Evolutionary conservation across 1,140 invertebrate species (phyloP).

Genomic region (Platyura marginata): DNA sequence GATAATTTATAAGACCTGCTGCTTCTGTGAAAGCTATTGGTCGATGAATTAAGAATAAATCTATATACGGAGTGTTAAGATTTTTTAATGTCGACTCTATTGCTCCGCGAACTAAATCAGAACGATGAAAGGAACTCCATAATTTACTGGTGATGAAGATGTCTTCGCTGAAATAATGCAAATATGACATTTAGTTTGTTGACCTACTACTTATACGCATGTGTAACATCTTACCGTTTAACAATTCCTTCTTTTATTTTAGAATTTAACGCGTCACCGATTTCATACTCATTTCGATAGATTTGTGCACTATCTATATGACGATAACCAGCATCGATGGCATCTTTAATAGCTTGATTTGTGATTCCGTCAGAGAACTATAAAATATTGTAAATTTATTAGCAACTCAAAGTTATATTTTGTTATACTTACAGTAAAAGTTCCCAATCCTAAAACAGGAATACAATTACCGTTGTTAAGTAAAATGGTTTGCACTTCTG

Average conservation of each 20-base stretch:
- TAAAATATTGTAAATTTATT: constrained; percentile 8
- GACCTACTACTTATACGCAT: not conserved
- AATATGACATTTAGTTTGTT: not conserved
- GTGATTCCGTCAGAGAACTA: constrained; percentile 30
- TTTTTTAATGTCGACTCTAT: constrained; percentile 43
- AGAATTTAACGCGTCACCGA: constrained; percentile 38
- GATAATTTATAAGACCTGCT: constrained; percentile 23
- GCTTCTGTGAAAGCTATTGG: constrained; percentile 1
- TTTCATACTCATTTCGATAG: constrained; percentile 40
- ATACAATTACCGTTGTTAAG: constrained; percentile 28
- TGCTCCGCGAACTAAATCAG: constrained; percentile 33
- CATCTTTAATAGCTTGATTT: constrained; percentile 31
- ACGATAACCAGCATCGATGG: constrained; percentile 43
- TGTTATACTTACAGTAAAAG: constrained; percentile 36
- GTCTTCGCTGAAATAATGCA: constrained; percentile 25
- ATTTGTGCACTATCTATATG: constrained; percentile 46
- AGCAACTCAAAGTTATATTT: constrained; percentile 4
- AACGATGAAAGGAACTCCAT: constrained; percentile 50
- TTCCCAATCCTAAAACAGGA: constrained; percentile 43
- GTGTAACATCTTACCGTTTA: constrained; percentile 24
- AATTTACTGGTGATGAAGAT: constrained; percentile 51
- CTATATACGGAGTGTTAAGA: constrained; percentile 54
- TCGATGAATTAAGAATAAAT: constrained; percentile 70
- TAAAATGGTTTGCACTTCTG: constrained; percentile 19
- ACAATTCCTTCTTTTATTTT: constrained; percentile 39